These are phyloP conservation scores for Phainopepla nitens DNA, from an alignment of 2,113 vertebrate genomes.

Conservation along the genomic window DNA sequence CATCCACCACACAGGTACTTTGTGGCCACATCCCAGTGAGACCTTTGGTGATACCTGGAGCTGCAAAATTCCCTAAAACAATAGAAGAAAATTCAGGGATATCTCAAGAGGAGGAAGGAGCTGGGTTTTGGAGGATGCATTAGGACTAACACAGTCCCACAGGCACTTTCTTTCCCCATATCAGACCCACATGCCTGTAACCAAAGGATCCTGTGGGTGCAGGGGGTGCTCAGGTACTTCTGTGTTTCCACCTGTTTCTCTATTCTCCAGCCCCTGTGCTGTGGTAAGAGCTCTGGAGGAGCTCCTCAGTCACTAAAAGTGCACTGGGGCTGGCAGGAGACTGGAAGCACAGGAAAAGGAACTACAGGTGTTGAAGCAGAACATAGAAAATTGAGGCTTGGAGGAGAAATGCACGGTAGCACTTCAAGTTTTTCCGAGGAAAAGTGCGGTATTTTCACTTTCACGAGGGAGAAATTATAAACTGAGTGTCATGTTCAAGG, in stretches of 20 bases:
- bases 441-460: background rate
- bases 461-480: background rate
- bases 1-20: conserved; percentile 42
- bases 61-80: background rate
- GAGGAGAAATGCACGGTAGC: background rate
- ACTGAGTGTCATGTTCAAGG: background rate
- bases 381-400: background rate
- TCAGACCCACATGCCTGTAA: accelerated
- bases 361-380: background rate
- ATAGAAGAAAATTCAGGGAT: background rate
- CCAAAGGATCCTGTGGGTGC: background rate
- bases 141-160: background rate
- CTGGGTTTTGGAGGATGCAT: background rate
- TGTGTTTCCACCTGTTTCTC: background rate
- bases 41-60: background rate
- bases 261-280: background rate
- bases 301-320: background rate
- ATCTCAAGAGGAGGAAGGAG: background rate
- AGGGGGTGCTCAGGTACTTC: background rate
- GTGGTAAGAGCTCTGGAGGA: background rate
- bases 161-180: background rate
- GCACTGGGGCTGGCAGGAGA: background rate
- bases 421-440: background rate
- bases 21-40: accelerated
- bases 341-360: background rate